Evolutionary conservation across 2,113 vertebrate genomes (phyloP), one percentile per base, ranked within the genome.

Genomic region (Panurus biarmicus): DNA sequence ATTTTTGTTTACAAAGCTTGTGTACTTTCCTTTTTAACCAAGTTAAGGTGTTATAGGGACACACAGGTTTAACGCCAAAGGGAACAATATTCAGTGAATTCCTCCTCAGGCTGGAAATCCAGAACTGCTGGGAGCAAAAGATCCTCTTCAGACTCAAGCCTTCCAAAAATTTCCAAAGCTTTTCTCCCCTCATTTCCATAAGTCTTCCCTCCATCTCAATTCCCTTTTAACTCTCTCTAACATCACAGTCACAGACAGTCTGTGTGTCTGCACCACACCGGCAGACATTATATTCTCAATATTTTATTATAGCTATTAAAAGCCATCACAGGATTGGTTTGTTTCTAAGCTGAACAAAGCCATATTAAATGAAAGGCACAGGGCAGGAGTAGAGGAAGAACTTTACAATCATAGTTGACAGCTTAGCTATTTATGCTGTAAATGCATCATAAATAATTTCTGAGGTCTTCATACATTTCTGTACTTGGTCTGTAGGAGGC

Each of bases 371-470:
- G 87, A 96, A 97, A 95, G 92, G 58, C 74, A 50, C 82, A 29
- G 71, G 57, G 90, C 69, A 66, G 72, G 88, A 87, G 79, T 20
- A 80, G 83, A 90, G 70, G 40, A 95, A 90, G 93, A 94, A 78
- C 87, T 94, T 94, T 66, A 64, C 73, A 95, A 94, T 60, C 86
- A 22, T 1, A 51, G 87, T 33, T 93, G 81, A 94, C 95, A 64
- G 89, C 91, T 90, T 93, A 91, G 91, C 73, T 96, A 90, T 92
- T 74, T 97, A 95, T 93, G 75, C 54, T 96, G 45, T 97, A 97
- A 97, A 97, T 95, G 96, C 84, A 87, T 87, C 67, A 50, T 96
- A 97, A 97, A 97, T 96, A 96, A 96, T 97, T 97, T 85, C 87
- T 96, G 93, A 96, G 48, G 61, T 95, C 95, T 94, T 90, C 93